Evolutionary conservation across 2,888 invertebrate genomes (phyloP).

Genomic region (Hyposoter dolosus): DNA sequence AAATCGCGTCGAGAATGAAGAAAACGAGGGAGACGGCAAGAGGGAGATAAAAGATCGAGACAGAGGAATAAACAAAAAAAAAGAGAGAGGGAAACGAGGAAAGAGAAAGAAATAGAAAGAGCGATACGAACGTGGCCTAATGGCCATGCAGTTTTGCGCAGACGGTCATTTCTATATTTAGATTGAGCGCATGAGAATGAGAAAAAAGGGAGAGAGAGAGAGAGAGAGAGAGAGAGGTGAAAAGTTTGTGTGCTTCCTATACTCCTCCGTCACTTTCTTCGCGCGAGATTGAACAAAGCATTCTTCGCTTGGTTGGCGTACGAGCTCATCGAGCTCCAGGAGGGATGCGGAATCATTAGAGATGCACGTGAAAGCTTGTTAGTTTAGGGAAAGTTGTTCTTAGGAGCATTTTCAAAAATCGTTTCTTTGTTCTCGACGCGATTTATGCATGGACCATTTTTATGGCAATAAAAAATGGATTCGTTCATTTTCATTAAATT

Average conservation of each 20-base stretch:
- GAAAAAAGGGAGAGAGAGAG: constrained; percentile 24
- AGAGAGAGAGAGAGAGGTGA: constrained; percentile 14
- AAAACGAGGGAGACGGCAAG: constrained; percentile 18
- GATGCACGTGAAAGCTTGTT: constrained; percentile 16
- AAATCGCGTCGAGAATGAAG: not conserved
- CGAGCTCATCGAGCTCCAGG: constrained; percentile 40
- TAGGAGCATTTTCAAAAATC: not conserved
- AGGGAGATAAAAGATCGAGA: constrained; percentile 25
- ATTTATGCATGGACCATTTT: not conserved
- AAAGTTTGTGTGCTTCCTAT: constrained; percentile 58
- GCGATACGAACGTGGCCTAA: constrained; percentile 77
- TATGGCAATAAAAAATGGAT: not conserved
- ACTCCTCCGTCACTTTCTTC: constrained; percentile 82
- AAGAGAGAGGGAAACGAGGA: too few relatives aligned
- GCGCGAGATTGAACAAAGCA: constrained; percentile 81
- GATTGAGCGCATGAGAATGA: constrained; percentile 77
- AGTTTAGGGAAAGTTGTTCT: constrained; percentile 8
- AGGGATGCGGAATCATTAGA: constrained; percentile 6
- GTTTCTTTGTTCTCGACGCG: not conserved
- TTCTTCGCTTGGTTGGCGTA: constrained; percentile 75
- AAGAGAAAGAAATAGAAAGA: constrained; percentile 25
- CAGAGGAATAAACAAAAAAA: constrained; percentile 46
- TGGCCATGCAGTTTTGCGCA: constrained; percentile 77
- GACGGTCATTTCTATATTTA: constrained; percentile 84
- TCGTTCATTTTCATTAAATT: not conserved